These are phyloP conservation scores for Hippolais icterina DNA, from an alignment of 2,113 vertebrate species.

Conservation along the genomic window DNA sequence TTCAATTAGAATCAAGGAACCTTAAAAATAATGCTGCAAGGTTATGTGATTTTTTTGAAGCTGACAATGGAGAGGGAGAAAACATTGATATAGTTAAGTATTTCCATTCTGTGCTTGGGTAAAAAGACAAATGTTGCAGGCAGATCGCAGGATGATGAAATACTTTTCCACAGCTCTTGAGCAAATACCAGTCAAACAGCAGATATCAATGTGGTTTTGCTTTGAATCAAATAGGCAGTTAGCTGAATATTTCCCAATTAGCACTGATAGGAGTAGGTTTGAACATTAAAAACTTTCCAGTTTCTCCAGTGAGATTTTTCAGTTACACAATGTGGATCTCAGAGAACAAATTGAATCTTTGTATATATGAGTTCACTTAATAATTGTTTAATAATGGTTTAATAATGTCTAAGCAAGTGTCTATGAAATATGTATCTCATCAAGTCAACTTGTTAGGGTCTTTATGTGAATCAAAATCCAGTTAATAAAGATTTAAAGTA, in stretches of 20 bases:
- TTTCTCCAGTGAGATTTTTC: neutral
- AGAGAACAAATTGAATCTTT: neutral
- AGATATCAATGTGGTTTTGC: neutral
- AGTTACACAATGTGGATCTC: neutral
- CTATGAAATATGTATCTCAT: neutral
- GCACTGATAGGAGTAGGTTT: neutral
- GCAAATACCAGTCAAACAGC: neutral
- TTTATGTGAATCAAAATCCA: neutral
- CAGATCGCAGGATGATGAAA: neutral
- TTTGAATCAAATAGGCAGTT: neutral
- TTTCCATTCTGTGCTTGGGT: neutral
- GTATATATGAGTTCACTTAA: neutral
- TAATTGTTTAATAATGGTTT: neutral
- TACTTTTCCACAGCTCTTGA: neutral
- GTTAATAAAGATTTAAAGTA: neutral
- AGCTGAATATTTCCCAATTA: neutral
- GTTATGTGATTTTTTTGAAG: neutral
- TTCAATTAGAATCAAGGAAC: neutral
- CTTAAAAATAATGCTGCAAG: neutral
- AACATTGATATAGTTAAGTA: neutral
- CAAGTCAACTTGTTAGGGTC: neutral
- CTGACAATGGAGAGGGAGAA: neutral
- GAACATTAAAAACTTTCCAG: neutral
- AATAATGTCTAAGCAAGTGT: neutral
- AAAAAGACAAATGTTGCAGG: conserved; percentile 11